Base-by-base conservation (phyloP, 2,797 vertebrate genomes). In the Tiaroga cobitis region DNA sequence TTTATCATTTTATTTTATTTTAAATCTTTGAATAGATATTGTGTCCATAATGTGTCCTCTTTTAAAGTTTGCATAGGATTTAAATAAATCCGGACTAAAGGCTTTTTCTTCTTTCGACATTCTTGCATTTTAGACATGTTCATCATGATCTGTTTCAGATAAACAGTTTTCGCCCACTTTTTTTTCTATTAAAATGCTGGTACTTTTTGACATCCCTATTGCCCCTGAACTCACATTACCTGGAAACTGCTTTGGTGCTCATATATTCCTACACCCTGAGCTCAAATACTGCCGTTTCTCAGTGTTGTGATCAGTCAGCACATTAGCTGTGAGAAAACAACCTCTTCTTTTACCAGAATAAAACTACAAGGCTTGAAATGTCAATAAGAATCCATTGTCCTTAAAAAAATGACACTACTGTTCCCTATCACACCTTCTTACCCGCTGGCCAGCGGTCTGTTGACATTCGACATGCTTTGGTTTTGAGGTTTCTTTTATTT, bases 401-500 rank as follows among this genome's bases (percentile, higher is more conserved):
- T 34, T 86, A 26, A 78, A 46, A 46, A 86, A 78, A 74, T 70
- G 21, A 69, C 54, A 68, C 4, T 10, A 83, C 11, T 13, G 8
- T 49, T 54, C 34, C 21, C 21, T 15, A 54, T 18, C 29, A 21
- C 41, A 69, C 32, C 29, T 37, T 18, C 16, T 16, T 24, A 34
- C 37, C 32, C 37, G 18, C 72, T 51, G 73, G 69, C 73, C 51
- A 49, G 70, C 1, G 18, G 72, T 19, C 41, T 63, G 19, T 68
- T n/a, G 49, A 8, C 43, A 29, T 67, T 81, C 32, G 29, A 61
- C 80, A 46, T 41, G 69, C 49, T 80, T 43, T 69, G 19, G 65
- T 86, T 88, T 74, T 79, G 78, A 86, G n/a, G 54, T 80, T 54
- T n/a, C 59, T 63, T 82, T 85, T 81, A 85, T 85, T 86, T 80